phyloP scores from a whole-genome alignment of 2,888 invertebrate genomes.

The Dynastes tityus region DNA sequence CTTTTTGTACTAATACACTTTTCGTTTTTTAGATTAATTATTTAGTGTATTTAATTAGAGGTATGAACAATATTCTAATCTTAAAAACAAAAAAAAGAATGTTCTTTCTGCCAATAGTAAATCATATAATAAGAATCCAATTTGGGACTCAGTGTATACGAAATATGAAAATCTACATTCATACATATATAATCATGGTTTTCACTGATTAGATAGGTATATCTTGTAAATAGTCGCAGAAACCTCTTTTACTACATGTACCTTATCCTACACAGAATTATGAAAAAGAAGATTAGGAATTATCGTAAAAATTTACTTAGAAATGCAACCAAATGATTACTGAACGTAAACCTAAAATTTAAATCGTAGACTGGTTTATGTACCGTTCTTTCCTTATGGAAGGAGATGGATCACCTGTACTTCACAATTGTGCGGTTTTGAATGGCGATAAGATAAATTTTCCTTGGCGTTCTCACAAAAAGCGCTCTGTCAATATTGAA shows the following conservation, averaged over 20 bases:
- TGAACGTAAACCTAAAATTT: constrained; percentile 1
- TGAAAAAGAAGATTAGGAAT: constrained; percentile 16
- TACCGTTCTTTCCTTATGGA: constrained; percentile 1
- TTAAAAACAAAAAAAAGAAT: too few relatives aligned
- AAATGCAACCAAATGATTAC: constrained; percentile 32
- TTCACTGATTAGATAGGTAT: constrained; percentile 4
- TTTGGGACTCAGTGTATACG: neutral
- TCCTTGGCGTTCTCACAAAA: constrained; percentile 48
- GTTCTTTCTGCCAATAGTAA: too few relatives aligned
- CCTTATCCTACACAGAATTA: constrained; percentile 23
- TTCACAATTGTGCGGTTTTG: constrained; percentile 31
- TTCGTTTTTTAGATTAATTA: too few relatives aligned
- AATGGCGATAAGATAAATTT: constrained; percentile 48
- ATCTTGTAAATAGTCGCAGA: constrained; percentile 14
- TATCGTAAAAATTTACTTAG: constrained; percentile 25
- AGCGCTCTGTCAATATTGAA: constrained; percentile 56
- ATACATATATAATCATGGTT: neutral
- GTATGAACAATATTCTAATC: too few relatives aligned
- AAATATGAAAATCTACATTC: neutral
- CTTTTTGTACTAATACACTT: too few relatives aligned
- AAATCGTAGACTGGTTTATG: neutral
- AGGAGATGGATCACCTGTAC: constrained; percentile 46
- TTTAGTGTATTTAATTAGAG: too few relatives aligned
- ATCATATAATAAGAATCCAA: too few relatives aligned
- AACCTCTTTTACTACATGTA: neutral